phyloP scores from a whole-genome alignment of 1,140 invertebrate species.

The Odontomachus brunneus region DNA sequence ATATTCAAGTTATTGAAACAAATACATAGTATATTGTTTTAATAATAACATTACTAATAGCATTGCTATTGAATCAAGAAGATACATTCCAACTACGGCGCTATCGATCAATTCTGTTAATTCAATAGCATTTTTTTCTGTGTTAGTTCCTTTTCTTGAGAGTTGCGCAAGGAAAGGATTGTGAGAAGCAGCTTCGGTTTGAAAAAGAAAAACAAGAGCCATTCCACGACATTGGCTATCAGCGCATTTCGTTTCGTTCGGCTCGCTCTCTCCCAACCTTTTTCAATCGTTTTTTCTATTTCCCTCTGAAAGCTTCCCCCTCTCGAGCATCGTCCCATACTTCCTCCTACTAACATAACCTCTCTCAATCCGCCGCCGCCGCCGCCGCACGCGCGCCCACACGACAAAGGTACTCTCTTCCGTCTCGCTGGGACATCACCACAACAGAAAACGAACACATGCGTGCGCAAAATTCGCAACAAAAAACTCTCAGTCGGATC shows the following conservation, averaged over 20 bases:
- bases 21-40: too few species aligned
- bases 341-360: slow-evolving; percentile 76
- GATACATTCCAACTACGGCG: too few species aligned
- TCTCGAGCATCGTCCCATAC: slow-evolving; percentile 61
- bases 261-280: background rate
- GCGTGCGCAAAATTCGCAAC: background rate
- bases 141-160: slow-evolving; percentile 8
- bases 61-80: too few species aligned
- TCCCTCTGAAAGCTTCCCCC: slow-evolving; percentile 59
- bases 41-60: too few species aligned
- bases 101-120: too few species aligned
- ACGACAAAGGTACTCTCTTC: slow-evolving; percentile 74
- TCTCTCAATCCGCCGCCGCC: slow-evolving; percentile 71
- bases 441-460: slow-evolving; percentile 25
- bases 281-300: slow-evolving; percentile 40
- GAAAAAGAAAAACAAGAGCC: background rate
- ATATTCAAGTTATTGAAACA: too few species aligned
- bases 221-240: background rate
- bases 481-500: slow-evolving; percentile 14
- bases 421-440: slow-evolving; percentile 27
- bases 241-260: background rate
- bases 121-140: too few species aligned
- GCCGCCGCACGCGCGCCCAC: slow-evolving; percentile 85
- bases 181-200: slow-evolving; percentile 54
- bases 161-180: background rate